Conservation (phyloP, 2,888 invertebrate genomes). For the Sympetrum striolatum region DNA sequence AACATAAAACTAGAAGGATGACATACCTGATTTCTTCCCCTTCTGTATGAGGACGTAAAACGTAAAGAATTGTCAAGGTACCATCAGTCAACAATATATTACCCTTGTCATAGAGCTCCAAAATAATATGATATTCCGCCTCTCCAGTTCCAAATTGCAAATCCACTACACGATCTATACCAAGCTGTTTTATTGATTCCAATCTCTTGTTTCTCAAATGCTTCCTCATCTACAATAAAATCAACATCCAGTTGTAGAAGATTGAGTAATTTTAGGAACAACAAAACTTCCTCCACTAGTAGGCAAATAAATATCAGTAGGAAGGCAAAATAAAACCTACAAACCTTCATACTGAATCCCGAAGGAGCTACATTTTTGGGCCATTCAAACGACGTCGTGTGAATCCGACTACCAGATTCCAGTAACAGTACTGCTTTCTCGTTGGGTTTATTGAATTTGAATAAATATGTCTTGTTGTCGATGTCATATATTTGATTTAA, state of each 20-base stretch:
- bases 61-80: conserved; percentile 87
- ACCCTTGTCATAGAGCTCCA: conserved; percentile 95
- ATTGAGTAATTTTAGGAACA: not conserved
- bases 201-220: conserved; percentile 95
- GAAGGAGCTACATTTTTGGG: conserved; percentile 95
- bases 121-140: conserved; percentile 91
- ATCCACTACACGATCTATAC: conserved; percentile 92
- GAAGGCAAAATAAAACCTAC: not conserved
- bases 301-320: not conserved
- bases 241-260: not conserved
- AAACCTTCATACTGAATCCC: conserved; percentile 96
- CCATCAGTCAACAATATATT: conserved; percentile 94
- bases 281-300: not conserved
- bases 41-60: conserved; percentile 90
- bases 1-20: not conserved
- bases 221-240: conserved; percentile 78
- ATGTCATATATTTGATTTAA: conserved; percentile 98
- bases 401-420: conserved; percentile 94
- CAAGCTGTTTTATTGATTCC: conserved; percentile 84
- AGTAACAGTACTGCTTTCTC: conserved; percentile 86
- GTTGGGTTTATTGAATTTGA: conserved; percentile 83
- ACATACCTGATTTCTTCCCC: conserved; percentile 80
- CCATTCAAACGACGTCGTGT: conserved; percentile 97
- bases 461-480: conserved; percentile 94
- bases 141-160: conserved; percentile 94